Evolutionary conservation across 1,140 invertebrate genomes (phyloP), one percentile per base, ranked within the genome.

Genomic region (Drosophila mauritiana): DNA sequence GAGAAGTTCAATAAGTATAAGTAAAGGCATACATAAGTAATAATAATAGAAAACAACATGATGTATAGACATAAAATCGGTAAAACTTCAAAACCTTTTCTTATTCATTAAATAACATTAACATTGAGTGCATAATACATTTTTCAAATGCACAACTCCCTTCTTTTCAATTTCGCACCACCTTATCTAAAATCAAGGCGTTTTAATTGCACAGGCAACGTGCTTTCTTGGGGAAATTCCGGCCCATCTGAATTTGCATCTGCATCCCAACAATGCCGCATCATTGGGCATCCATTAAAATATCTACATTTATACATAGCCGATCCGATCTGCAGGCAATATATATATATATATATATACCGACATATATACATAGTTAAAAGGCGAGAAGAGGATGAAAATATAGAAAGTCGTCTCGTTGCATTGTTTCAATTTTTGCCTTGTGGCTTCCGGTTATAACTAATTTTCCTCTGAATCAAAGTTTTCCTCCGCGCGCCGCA

Each of bases 391-490:
- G 69, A 54, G 40, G 51, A 42, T 70, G 64, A 58, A 65, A 78
- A 77, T 80, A 74, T 81, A 77, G 83, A 85, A 85, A 85, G 82
- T 85, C 73, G 73, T 56, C 61, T 62, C 39, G 75, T 78, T 78
- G 64, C 80, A 86, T 86, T 86, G 83, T 89, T 88, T 76, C 69
- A 76, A 73, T 70, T 67, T 81, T 67, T 73, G 63, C 65, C 59
- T 61, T 74, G 64, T 51, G 68, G 77, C 86, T 90, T 90, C 86
- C 86, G 86, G 86, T 90, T 83, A 73, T 83, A 73, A 64, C 69
- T 56, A 76, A 88, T 80, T 78, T 80, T 73, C 59, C 62, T 53
- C 73, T 70, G 81, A 78, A 83, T 83, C 79, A 79, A 79, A 88
- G 79, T 75, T 75, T 78, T 82, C 64, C 54, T 52, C 46, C 46